phyloP scores from a whole-genome alignment of 2,113 vertebrate genomes.

The Zootoca vivipara region DNA sequence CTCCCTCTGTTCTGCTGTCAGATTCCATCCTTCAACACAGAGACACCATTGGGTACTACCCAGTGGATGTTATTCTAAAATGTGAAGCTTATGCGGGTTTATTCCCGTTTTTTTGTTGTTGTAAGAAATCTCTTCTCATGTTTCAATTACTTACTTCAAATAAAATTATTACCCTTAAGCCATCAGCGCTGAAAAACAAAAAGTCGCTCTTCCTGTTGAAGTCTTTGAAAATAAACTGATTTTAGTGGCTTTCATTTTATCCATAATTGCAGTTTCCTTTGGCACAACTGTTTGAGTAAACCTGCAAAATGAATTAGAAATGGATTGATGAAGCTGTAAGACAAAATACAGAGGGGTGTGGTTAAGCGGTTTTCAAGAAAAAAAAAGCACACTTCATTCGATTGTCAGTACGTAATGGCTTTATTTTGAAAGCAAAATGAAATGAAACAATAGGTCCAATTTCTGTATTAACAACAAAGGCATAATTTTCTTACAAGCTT shows the following conservation, averaged over 20 bases:
- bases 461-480: constrained; percentile 46
- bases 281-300: constrained; percentile 69
- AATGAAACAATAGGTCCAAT: constrained; percentile 59
- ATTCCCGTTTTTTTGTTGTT: neutral
- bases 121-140: constrained; percentile 5
- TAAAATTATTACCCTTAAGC: constrained; percentile 35
- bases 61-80: neutral
- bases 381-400: constrained; percentile 48
- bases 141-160: constrained; percentile 13
- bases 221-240: constrained; percentile 65
- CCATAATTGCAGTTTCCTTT: constrained; percentile 67
- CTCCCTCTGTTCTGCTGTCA: no score
- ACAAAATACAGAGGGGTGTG: constrained; percentile 62
- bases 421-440: constrained; percentile 62
- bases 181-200: constrained; percentile 39
- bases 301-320: constrained; percentile 72
- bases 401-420: constrained; percentile 62
- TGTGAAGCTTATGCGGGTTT: neutral
- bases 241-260: constrained; percentile 66
- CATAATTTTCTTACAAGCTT: constrained; percentile 50
- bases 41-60: no score
- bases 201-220: constrained; percentile 46
- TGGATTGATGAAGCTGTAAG: constrained; percentile 69
- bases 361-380: constrained; percentile 62
- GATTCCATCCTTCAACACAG: no score